Evolutionary conservation across 2,888 invertebrate genomes (phyloP), one percentile per base, ranked within the genome.

Genomic region (Tanytarsus gracilentus): DNA sequence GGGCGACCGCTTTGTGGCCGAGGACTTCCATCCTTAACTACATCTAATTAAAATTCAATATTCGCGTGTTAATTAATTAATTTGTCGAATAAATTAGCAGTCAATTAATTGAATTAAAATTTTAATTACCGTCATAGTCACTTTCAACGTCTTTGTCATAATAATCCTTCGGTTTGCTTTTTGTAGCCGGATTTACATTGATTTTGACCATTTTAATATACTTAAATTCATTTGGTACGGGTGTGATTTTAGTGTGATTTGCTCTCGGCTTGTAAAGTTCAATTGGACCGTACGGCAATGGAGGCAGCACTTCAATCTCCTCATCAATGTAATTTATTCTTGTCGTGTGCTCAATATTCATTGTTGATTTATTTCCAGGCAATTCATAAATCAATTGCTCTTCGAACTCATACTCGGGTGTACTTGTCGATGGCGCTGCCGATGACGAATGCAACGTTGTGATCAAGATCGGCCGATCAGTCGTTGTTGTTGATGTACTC

Each of bases 1-100:
- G 91, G 84, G 5, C 72, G 67, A 16, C 74, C 74, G 6, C 72
- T 70, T 61, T 71, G 72, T 6, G 74, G 74, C 8, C 85, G 84
- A 0, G 83, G 84, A 53, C 80, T 82, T 16, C 80, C 81, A 14
- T 80, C 82, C 65, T 72, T 80, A 2, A 51, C 21, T 3, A 26
- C 27, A 9, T 60, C 50, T 49, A 21, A 23, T 29, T 2, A 14
- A 50, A 23, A 21, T 53, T 49, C 26, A 61, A n/a, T n/a, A n/a
- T n/a, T n/a, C n/a, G n/a, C 33, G 29, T 9, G 30, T 25, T 48
- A 30, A 29, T 11, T n/a, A 4, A 49, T 30, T 7, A 16, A n/a
- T n/a, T n/a, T n/a, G n/a, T n/a, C n/a, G n/a, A n/a, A n/a, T n/a
- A n/a, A n/a, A n/a, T n/a, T 25, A 56, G 36, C 27, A 33, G 26